Evolutionary conservation across 2,888 invertebrate genomes (phyloP), one percentile per base, ranked within the genome.

Genomic region (Pheosia tremula): DNA sequence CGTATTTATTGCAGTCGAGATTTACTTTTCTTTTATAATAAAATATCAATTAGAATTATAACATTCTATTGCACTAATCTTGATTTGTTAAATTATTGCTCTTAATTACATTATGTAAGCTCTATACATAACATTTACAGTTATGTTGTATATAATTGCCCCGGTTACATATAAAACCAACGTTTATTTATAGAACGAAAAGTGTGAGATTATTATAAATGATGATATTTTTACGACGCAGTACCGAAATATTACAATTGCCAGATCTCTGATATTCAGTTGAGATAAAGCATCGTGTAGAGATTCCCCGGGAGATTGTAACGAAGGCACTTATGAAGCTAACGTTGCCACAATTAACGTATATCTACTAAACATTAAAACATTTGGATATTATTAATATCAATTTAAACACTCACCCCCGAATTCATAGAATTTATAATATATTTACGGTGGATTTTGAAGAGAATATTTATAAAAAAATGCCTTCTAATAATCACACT

Each of bases 21-120:
- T 83, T 82, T 36, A 41, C 36, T 39, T 45, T 56, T 64, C 62
- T 66, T 74, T 68, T 79, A 81, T 80, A 81, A 85, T 89, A 87
- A 88, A 90, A 90, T 88, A 76, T 89, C 79, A 82, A 86, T 85
- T 85, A 86, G 83, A 85, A 80, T 82, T 67, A 88, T 90, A 91
- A 91, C 88, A 87, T 86, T 87, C 91, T 91, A 93, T 93, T 93
- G 92, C 92, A 93, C 92, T 90, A 86, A 81, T 82, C 74, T 78
- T 78, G 82, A 80, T 75, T 77, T 75, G 80, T 84, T 85, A 86
- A 84, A 80, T 84, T 88, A 91, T 90, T 90, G 90, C 90, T 88
- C 87, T 82, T 82, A 80, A 83, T 70, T 68, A 84, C 78, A 80
- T 79, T 73, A 83, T 78, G 78, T 80, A 86, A 84, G 79, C 81